A percentile compares a stretch with the other conserved stretches of the same genome.
These are phyloP conservation scores for Bellardia bayeri DNA, from an alignment of 2,888 invertebrate species.

Conservation along the genomic window DNA sequence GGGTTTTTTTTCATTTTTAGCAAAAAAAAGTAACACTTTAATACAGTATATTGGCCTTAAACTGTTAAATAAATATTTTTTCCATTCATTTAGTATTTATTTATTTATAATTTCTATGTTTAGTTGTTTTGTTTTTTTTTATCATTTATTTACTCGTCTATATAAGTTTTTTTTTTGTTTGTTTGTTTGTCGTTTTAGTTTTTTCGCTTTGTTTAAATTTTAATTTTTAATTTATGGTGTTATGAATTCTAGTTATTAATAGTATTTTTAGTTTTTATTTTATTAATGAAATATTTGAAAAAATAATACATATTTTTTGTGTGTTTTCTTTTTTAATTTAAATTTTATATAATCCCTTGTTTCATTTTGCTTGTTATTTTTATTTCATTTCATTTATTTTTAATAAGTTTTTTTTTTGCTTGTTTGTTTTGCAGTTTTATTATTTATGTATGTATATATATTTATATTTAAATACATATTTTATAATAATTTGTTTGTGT, in stretches of 20 bases:
- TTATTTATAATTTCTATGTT: slow-evolving; percentile 40
- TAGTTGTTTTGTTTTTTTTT: slow-evolving; percentile 38
- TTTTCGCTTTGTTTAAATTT: slow-evolving; percentile 69
- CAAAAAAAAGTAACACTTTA: slow-evolving; percentile 68
- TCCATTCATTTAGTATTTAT: slow-evolving; percentile 56
- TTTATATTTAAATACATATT: slow-evolving; percentile 23
- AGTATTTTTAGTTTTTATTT: slow-evolving; percentile 35
- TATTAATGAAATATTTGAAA: slow-evolving; percentile 67
- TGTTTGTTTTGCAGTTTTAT: slow-evolving; percentile 54
- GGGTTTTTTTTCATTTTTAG: slow-evolving; percentile 30
- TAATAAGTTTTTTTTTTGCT: slow-evolving; percentile 76
- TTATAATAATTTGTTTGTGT: slow-evolving; percentile 12
- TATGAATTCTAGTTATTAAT: slow-evolving; percentile 69
- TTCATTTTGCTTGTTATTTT: slow-evolving; percentile 82
- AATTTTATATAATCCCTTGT: slow-evolving; percentile 83
- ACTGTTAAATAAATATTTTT: slow-evolving; percentile 66
- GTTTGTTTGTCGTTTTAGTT: slow-evolving; percentile 5
- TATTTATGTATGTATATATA: slow-evolving; percentile 37
- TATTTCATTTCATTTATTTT: slow-evolving; percentile 56
- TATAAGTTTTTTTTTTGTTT: slow-evolving; percentile 35
- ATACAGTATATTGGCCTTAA: slow-evolving; percentile 66
- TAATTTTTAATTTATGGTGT: slow-evolving; percentile 72
- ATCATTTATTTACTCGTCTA: slow-evolving; percentile 43
- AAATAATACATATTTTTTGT: slow-evolving; percentile 50
- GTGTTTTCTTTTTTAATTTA: slow-evolving; percentile 62